These are phyloP conservation scores for Glossophaga mutica DNA, from an alignment of 2,797 vertebrate genomes.

Conservation along the genomic window DNA sequence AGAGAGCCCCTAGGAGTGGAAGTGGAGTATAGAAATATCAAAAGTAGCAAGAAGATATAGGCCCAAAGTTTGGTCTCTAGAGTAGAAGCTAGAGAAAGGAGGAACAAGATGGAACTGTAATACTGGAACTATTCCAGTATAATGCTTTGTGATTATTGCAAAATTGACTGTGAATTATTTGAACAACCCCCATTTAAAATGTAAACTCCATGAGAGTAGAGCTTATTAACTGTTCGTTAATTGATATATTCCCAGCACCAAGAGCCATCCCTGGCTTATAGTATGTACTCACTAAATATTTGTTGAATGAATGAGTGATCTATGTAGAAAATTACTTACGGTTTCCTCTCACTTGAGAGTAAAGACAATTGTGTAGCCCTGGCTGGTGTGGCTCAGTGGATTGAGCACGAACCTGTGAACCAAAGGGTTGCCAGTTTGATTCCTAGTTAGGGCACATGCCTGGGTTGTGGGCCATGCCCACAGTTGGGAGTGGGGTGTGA, in stretches of 20 bases:
- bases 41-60: neutral
- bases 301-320: constrained; percentile 44
- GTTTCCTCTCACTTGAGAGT: constrained; percentile 8
- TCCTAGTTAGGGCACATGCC: too few relatives aligned
- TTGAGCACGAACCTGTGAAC: too few relatives aligned
- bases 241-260: neutral
- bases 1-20: neutral
- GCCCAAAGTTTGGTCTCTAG: neutral
- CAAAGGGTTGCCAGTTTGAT: too few relatives aligned
- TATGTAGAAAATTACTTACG: neutral
- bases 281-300: neutral
- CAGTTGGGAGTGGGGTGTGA: too few relatives aligned
- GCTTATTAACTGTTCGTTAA: neutral
- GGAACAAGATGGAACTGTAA: neutral
- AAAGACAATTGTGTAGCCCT: neutral
- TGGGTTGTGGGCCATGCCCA: too few relatives aligned
- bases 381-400: too few relatives aligned
- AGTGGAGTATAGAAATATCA: neutral
- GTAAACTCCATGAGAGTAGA: neutral
- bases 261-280: neutral
- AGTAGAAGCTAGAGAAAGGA: constrained; percentile 1
- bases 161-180: neutral
- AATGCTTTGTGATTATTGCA: neutral
- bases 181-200: constrained; percentile 28
- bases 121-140: neutral